phyloP scores from a whole-genome alignment of 2,797 vertebrate species.

The Odontamblyopus lacepedii region DNA sequence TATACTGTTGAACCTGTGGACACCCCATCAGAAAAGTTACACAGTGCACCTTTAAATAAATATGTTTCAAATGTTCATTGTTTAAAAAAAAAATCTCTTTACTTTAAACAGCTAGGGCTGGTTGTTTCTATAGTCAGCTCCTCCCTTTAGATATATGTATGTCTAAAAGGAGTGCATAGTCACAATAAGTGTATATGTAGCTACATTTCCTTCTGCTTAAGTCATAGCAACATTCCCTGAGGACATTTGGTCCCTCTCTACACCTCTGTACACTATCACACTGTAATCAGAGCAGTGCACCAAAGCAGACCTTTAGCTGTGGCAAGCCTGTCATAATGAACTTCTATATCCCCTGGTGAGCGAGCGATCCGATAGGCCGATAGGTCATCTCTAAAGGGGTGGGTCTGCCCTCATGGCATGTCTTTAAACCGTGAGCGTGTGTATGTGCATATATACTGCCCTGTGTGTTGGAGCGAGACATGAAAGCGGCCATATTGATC shows the following conservation, averaged over 20 bases:
- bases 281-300: slow-evolving; percentile 43
- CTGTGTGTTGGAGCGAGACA: slow-evolving; percentile 58
- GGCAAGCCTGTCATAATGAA: slow-evolving; percentile 70
- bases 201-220: background rate
- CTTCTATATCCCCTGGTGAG: slow-evolving; percentile 62
- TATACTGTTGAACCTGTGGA: no score
- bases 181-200: background rate
- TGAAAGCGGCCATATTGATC: slow-evolving; percentile 77
- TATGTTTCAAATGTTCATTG: no score
- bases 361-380: slow-evolving; percentile 64
- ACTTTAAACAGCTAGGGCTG: no score
- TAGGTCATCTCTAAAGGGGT: slow-evolving; percentile 73
- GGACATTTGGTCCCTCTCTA: background rate
- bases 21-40: no score
- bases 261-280: background rate
- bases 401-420: slow-evolving; percentile 56
- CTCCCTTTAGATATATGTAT: no score
- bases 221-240: background rate
- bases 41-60: no score
- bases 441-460: background rate
- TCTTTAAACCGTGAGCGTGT: slow-evolving; percentile 49
- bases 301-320: slow-evolving; percentile 65
- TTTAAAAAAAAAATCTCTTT: no score
- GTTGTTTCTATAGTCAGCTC: no score
- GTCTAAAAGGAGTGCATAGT: no score